These are phyloP conservation scores for Botia almorhae DNA, from an alignment of 2,797 vertebrate species.

Conservation along the genomic window DNA sequence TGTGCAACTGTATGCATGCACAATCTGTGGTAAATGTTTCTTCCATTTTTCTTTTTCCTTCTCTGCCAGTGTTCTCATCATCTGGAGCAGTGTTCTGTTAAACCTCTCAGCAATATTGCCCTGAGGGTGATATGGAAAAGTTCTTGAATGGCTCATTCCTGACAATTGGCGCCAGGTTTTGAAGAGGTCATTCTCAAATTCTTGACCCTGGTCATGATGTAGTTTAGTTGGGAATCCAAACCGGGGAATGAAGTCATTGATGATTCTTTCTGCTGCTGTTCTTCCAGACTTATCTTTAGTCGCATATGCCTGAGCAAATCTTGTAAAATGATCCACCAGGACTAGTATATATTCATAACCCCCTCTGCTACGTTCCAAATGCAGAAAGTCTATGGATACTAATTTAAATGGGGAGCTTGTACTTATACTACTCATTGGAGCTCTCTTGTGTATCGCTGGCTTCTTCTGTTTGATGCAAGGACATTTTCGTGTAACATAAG, in stretches of 20 bases:
- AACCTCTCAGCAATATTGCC: too few relatives aligned
- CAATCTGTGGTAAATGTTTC: background rate
- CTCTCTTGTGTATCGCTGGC: background rate
- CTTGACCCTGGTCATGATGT: too few relatives aligned
- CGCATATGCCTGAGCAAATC: background rate
- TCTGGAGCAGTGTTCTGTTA: background rate
- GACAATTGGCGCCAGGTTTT: too few relatives aligned
- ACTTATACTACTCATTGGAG: background rate
- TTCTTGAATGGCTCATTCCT: background rate
- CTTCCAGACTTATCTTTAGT: background rate
- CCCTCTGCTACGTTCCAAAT: too few relatives aligned
- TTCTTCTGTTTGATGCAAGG: conserved; percentile 1
- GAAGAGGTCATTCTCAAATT: too few relatives aligned
- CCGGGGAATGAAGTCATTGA: background rate
- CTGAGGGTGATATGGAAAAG: too few relatives aligned
- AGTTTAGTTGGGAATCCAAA: too few relatives aligned
- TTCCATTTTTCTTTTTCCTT: too few relatives aligned
- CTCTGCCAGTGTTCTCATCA: conserved; percentile 5
- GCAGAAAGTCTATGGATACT: background rate
- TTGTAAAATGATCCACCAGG: too few relatives aligned
- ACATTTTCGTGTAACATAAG: background rate
- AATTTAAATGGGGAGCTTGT: background rate
- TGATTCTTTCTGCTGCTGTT: too few relatives aligned
- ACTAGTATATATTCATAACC: too few relatives aligned
- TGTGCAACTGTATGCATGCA: background rate